phyloP scores from a whole-genome alignment of 2,888 invertebrate species.

The Schizaphis graminum region DNA sequence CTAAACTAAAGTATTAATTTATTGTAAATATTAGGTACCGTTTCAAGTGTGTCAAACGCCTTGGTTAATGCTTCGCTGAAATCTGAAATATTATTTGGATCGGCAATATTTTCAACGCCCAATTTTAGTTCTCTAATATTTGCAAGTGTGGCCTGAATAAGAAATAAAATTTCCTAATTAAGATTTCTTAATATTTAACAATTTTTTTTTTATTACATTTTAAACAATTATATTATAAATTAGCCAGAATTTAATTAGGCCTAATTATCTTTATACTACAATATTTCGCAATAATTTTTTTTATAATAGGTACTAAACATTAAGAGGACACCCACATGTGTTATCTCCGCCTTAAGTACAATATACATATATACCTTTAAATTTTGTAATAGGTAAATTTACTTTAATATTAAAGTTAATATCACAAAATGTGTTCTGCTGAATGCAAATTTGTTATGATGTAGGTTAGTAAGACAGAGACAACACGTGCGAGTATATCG shows the following conservation, averaged over 20 bases:
- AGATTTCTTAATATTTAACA: neutral
- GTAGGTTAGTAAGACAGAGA: too few relatives aligned
- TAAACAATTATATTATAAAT: neutral
- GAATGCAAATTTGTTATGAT: too few relatives aligned
- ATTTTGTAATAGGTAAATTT: too few relatives aligned
- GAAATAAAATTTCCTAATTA: neutral
- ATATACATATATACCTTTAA: too few relatives aligned
- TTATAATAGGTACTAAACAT: neutral
- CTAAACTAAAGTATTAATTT: neutral
- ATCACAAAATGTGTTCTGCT: too few relatives aligned
- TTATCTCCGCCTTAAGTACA: too few relatives aligned
- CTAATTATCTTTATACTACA: neutral
- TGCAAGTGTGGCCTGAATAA: slow-evolving; percentile 83
- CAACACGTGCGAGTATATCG: too few relatives aligned
- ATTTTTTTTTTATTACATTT: neutral
- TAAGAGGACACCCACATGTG: too few relatives aligned
- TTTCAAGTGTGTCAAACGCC: slow-evolving; percentile 87
- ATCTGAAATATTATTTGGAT: slow-evolving; percentile 92
- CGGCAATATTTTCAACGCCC: slow-evolving; percentile 79
- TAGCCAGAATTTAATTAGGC: neutral
- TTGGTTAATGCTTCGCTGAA: slow-evolving; percentile 89
- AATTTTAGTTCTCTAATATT: slow-evolving; percentile 87
- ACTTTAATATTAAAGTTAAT: too few relatives aligned
- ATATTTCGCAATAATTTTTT: neutral
- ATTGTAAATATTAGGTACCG: slow-evolving; percentile 68